Conservation (phyloP, 92 coral and sea anemone genomes). For the Micromussa lordhowensis region DNA sequence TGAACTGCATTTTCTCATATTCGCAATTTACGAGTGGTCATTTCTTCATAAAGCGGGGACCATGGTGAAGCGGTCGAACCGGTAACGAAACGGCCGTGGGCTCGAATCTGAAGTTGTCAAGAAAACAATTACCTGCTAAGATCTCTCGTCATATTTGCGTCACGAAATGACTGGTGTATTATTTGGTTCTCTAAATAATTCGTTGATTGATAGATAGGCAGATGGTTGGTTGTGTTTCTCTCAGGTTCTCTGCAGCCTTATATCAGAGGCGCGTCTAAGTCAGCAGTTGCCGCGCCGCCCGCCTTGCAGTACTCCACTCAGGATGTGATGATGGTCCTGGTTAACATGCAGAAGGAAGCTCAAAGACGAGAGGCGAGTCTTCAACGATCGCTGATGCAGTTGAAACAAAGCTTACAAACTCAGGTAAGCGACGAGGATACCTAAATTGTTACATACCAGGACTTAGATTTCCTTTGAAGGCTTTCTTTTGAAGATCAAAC, state of each 20-base stretch:
- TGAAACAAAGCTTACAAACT: constrained; percentile 28
- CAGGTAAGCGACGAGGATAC: constrained; percentile 13
- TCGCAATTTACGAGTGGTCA: neutral
- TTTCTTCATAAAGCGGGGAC: neutral
- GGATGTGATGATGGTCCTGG: constrained; percentile 53
- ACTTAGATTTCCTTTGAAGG: neutral
- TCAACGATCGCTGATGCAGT: constrained; percentile 33
- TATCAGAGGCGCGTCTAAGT: neutral
- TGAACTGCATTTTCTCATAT: neutral
- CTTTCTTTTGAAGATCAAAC: neutral
- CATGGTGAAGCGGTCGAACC: too few relatives aligned
- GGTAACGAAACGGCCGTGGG: neutral
- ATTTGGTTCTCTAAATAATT: neutral
- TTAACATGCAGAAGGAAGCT: constrained; percentile 55
- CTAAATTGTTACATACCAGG: neutral
- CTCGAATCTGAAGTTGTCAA: neutral
- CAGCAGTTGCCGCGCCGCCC: neutral
- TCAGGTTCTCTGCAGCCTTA: constrained; percentile 3
- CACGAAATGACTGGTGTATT: neutral
- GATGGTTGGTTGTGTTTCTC: neutral
- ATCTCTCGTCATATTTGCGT: neutral
- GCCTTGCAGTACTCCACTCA: constrained; percentile 25
- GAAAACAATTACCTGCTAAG: neutral
- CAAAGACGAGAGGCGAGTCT: constrained; percentile 59
- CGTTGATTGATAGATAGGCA: neutral